Percentiles rank a stretch among this genome's conserved stretches.
Conservation (phyloP, 2,888 invertebrate species). For the Cremastinae sp. region DNA sequence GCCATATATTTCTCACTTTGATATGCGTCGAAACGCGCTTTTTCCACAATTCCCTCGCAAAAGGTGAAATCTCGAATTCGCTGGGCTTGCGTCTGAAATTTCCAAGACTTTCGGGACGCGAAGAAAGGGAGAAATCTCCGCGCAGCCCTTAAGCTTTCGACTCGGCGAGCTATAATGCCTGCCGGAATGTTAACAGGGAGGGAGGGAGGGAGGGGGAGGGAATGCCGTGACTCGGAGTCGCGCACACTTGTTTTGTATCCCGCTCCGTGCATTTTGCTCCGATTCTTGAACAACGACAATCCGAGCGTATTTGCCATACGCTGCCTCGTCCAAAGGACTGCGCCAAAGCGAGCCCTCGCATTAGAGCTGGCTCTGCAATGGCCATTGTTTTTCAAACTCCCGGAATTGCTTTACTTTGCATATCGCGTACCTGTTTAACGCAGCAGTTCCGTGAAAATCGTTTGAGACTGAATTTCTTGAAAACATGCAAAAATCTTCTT, state of each 20-base stretch:
- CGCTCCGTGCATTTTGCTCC: slow-evolving; percentile 37
- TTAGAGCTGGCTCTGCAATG: slow-evolving; percentile 64
- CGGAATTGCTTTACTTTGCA: slow-evolving; percentile 67
- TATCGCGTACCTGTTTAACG: slow-evolving; percentile 62
- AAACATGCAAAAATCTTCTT: no score
- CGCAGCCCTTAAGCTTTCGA: background rate
- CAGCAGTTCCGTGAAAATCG: slow-evolving; percentile 31
- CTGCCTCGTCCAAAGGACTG: slow-evolving; percentile 42
- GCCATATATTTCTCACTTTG: no score
- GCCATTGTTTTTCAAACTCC: slow-evolving; percentile 64
- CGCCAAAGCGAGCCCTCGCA: slow-evolving; percentile 47
- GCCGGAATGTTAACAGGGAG: no score
- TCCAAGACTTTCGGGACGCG: no score
- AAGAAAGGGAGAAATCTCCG: background rate
- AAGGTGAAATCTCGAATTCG: no score
- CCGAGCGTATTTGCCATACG: slow-evolving; percentile 20
- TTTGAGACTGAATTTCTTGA: no score
- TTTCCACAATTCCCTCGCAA: no score
- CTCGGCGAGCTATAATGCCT: background rate
- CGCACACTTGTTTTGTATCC: slow-evolving; percentile 21
- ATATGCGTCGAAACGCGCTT: no score
- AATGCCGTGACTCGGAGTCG: slow-evolving; percentile 15
- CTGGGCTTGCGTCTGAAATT: no score
- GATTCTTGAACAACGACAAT: slow-evolving; percentile 44
- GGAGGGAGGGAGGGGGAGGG: background rate